Base-by-base conservation (phyloP, 2,888 invertebrate species). In the Neoaliturus tenellus region DNA sequence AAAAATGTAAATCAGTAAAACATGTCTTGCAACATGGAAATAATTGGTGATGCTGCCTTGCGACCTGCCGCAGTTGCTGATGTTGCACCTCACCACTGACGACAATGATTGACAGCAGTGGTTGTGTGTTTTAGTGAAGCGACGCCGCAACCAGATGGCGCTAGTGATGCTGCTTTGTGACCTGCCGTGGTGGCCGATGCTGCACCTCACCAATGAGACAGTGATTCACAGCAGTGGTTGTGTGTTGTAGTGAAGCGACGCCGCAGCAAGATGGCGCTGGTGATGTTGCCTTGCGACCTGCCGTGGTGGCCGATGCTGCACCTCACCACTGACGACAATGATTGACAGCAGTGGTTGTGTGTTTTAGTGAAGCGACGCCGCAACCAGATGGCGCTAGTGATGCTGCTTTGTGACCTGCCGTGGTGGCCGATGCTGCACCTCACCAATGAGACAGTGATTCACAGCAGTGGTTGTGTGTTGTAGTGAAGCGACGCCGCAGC, bases 41-140 rank as follows among this genome's bases (percentile, higher is more conserved):
- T n/a, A n/a, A n/a, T n/a, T 96, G 89, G 96, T 96, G 87, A 95
- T 96, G 94, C 92, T 97, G 87, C 97, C 97, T 14, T 96, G 96
- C 89, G 96, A 97, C 90, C 92, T 96, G 87, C 96, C 96, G 71
- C 95, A 95, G 94, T 97, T 97, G 97, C 93, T 94, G 58, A 92
- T 94, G 12, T 94, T 97, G 48, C 94, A 93, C 88, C 90, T 94
- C 55, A 82, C 73, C 28, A 55, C 51, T 0, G 48, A 71, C 1
- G 82, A 82, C 25, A 73, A 73, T 73, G 82, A 82, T n/a, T n/a
- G n/a, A n/a, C n/a, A n/a, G n/a, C n/a, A n/a, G n/a, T n/a, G n/a
- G n/a, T n/a, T n/a, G n/a, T n/a, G n/a, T 51, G 62, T 62, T 62
- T 5, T 17, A 62, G 62, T 62, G 62, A 17, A 25, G 62, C 25